Percentiles rank a stretch among this genome's conserved stretches.
Evolutionary conservation across 1,140 invertebrate species (phyloP).

Genomic region (Diploscapter pachys): DNA sequence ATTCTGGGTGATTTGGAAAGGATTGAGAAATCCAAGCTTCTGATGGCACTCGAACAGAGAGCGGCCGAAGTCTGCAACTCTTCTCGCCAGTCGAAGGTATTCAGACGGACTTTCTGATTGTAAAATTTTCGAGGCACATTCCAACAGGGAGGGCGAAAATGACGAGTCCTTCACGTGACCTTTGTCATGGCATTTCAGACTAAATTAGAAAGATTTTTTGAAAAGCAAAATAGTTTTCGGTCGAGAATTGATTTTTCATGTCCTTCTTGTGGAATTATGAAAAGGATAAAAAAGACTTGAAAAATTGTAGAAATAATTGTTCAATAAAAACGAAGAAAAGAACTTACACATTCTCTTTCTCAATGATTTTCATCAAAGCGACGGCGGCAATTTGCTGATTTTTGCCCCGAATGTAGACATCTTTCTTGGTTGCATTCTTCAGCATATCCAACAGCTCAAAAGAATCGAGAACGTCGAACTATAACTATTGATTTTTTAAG

Average conservation of each 20-base stretch:
- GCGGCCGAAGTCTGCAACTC: slow-evolving; percentile 14
- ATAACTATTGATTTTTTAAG: background rate
- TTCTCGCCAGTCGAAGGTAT: slow-evolving; percentile 15
- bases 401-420: slow-evolving; percentile 13
- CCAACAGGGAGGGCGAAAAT: slow-evolving; percentile 16
- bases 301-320: no score
- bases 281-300: no score
- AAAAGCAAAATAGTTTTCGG: slow-evolving; percentile 5
- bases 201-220: background rate
- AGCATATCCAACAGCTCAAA: slow-evolving; percentile 20
- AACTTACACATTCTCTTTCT: slow-evolving; percentile 15
- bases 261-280: no score
- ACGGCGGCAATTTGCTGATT: slow-evolving; percentile 19
- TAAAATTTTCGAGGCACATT: slow-evolving; percentile 15
- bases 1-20: slow-evolving; percentile 33
- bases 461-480: slow-evolving; percentile 24
- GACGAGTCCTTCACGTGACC: slow-evolving; percentile 22
- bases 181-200: background rate
- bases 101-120: slow-evolving; percentile 12
- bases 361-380: slow-evolving; percentile 14
- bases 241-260: background rate
- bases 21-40: slow-evolving; percentile 28
- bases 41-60: slow-evolving; percentile 20
- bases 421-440: slow-evolving; percentile 19
- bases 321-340: no score